Base-by-base conservation (phyloP, 2,888 invertebrate genomes). In the Chaetoderma sp. region DNA sequence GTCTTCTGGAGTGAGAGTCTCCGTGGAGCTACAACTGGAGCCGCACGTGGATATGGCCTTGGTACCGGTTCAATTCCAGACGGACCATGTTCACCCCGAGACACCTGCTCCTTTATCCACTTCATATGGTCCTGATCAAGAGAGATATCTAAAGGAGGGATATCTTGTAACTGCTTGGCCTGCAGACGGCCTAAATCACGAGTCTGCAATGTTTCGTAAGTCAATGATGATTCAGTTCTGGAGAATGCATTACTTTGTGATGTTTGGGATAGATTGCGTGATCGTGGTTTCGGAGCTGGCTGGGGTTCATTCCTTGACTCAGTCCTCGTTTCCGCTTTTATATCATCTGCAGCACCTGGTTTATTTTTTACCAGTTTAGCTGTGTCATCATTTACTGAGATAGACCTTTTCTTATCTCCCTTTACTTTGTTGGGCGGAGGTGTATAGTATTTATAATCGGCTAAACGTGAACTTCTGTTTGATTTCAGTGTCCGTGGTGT, bases 131-230 rank as follows among this genome's bases (percentile, higher is more conserved):
- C 85, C 23, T 76, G 75, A 69, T 86, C 86, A 70, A 83, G 71
- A 5, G 84, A 81, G 42, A 86, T 86, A 36, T 83, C 81, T 32
- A 86, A 74, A 16, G 76, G 80, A 1, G 86, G 86, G 25, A 85
- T 77, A 18, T 73, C 73, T 49, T 68, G 71, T 30, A 57, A 68
- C 52, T 63, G 64, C 28, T 67, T 65, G 30, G 56, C 61, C 21
- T 62, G 54, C 32, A 61, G 70, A 27, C 73, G 73, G 16, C 68
- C 67, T 32, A 76, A 76, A 61, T 83, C 84, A 50, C 83, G 78
- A 56, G 81, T 84, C 70, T 78, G 81, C 42, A 85, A 64, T 2
- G 80, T 82, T 60, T 83, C 83, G 62, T 76, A 78, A 78, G 79
- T 80, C 13, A 81, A 60, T 28, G 76, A 73, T 42, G 70, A 71